These are phyloP conservation scores for Eleutherodactylus coqui DNA, from an alignment of 2,797 vertebrate genomes.

Conservation along the genomic window DNA sequence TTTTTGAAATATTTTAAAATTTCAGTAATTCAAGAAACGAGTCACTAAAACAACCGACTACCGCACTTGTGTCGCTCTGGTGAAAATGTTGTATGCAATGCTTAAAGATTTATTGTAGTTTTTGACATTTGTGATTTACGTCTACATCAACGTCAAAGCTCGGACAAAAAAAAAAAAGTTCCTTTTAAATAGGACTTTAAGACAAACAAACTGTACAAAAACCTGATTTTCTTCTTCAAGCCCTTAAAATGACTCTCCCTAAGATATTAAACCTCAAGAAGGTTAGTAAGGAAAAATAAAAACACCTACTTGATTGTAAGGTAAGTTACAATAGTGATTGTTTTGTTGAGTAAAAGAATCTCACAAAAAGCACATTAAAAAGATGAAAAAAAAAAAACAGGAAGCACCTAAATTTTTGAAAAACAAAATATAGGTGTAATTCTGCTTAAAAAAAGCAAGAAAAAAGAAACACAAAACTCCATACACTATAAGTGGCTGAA, in stretches of 20 bases:
- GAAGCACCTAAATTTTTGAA: neutral
- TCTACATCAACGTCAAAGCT: neutral
- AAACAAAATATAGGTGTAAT: neutral
- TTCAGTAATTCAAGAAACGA: neutral
- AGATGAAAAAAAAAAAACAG: neutral
- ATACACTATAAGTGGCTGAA: no score
- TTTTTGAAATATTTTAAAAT: no score
- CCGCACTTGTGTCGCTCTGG: neutral
- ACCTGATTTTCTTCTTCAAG: conserved; percentile 47
- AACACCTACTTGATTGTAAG: conserved; percentile 2
- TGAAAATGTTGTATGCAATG: neutral
- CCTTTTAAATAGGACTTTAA: conserved; percentile 49
- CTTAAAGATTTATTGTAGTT: neutral
- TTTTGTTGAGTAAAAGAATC: neutral
- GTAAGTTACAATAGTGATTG: neutral
- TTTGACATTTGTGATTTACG: conserved; percentile 5
- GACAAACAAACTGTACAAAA: conserved; percentile 42
- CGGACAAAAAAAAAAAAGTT: neutral
- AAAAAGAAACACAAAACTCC: no score
- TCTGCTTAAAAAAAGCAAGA: neutral
- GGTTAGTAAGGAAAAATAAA: neutral
- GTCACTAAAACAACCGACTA: conserved; percentile 25
- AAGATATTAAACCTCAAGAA: neutral
- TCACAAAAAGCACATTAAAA: neutral
- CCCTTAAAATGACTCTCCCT: neutral